Evolutionary conservation across 2,888 invertebrate genomes (phyloP), one percentile per base, ranked within the genome.

Genomic region (Pegoplata infirma): DNA sequence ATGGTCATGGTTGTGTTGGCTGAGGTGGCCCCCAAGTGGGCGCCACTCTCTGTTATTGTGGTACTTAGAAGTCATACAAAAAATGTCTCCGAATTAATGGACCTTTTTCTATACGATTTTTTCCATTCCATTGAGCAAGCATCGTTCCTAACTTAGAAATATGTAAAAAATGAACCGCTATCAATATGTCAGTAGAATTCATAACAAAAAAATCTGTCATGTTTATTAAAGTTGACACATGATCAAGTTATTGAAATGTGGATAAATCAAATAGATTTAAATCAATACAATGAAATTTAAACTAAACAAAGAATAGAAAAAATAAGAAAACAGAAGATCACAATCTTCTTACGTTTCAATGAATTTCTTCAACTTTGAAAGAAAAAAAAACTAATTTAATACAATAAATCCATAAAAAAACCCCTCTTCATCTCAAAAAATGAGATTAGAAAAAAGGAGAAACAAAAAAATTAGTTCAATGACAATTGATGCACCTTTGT

Each of bases 191-290:
- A 12, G 10, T 12, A 12, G 10, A n/a, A 10, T 28, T 28, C 8
- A 8, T 28, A 10, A n/a, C 36, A n/a, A 40, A 32, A 40, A 40
- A 40, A n/a, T n/a, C n/a, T n/a, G n/a, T 40, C 36, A 40, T n/a
- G 1, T 40, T 40, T 12, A 12, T n/a, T n/a, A 51, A 49, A 40
- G 23, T 51, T 71, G 75, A 67, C 71, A 79, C 61, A 67, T 59
- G 44, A 79, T 49, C 59, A 59, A 74, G 21, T 49, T 61, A 59
- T 58, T 61, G 23, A 51, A 73, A 64, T 53, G 58, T 59, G 32
- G 36, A 58, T 47, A 67, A 69, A 66, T 56, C 61, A 49, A 25
- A 47, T 19, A 53, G 61, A 79, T 71, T 75, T 75, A 55, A 61
- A 79, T 67, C 75, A 75, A 66, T 59, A 25, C 21, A 51, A 61